Conservation (phyloP, 1,140 invertebrate genomes). For the Pachyrhynchus sulphureomaculatus region DNA sequence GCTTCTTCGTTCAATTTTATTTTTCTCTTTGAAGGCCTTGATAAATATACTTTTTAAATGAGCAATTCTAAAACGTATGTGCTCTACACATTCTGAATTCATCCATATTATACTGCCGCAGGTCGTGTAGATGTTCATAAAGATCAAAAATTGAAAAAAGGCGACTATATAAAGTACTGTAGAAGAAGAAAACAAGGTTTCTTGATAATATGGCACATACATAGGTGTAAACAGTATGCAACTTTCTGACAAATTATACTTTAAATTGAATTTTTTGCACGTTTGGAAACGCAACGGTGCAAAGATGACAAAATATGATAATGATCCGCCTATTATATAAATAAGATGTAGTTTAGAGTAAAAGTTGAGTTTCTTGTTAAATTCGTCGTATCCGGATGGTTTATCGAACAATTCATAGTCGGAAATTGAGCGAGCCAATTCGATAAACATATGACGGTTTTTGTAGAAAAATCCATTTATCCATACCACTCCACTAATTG, state of each 20-base stretch:
- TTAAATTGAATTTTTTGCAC: neutral
- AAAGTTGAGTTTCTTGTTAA: constrained; percentile 2
- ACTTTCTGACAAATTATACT: constrained; percentile 1
- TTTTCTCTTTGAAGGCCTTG: neutral
- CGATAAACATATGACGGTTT: constrained; percentile 1
- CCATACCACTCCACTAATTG: constrained; percentile 1
- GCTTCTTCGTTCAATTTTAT: neutral
- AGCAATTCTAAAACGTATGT: constrained; percentile 6
- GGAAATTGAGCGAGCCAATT: neutral
- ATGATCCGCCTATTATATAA: neutral
- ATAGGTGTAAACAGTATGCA: constrained; percentile 1
- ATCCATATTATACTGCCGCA: constrained; percentile 8
- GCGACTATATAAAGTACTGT: neutral
- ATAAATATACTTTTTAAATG: constrained; percentile 8
- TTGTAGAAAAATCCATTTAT: constrained; percentile 5
- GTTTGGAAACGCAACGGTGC: neutral
- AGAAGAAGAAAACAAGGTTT: neutral
- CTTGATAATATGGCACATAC: neutral
- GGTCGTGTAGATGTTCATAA: neutral
- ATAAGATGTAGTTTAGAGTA: constrained; percentile 2
- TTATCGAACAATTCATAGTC: neutral
- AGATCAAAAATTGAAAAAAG: neutral
- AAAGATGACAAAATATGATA: constrained; percentile 9
- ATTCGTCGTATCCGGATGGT: constrained; percentile 3
- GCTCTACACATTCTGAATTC: constrained; percentile 6